Evolutionary conservation across 2,113 vertebrate species (phyloP).

Genomic region (Varanus salvator): DNA sequence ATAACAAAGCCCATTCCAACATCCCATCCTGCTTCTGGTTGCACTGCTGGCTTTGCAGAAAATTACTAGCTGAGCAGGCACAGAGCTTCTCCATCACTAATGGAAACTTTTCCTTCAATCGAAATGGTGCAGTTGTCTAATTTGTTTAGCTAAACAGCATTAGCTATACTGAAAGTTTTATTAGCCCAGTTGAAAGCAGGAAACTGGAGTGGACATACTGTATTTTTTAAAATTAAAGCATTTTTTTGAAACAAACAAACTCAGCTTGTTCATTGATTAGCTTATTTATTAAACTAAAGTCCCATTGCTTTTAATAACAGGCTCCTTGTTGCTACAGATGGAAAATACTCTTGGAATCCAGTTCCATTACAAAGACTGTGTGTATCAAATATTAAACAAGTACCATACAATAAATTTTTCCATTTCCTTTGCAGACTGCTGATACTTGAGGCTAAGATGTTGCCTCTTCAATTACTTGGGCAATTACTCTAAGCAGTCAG

Average conservation of each 20-base stretch:
- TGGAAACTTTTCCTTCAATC: constrained; percentile 78
- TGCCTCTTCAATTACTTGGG: constrained; percentile 57
- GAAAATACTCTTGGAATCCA: constrained; percentile 61
- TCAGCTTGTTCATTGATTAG: constrained; percentile 78
- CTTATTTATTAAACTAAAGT: constrained; percentile 77
- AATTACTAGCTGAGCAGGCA: constrained; percentile 64
- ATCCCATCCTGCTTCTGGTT: constrained; percentile 30
- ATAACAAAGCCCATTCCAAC: not conserved
- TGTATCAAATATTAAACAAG: constrained; percentile 72
- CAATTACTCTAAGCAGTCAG: constrained; percentile 30
- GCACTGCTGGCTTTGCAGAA: constrained; percentile 52
- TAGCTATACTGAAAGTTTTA: constrained; percentile 80
- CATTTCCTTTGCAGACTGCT: constrained; percentile 64
- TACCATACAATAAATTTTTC: constrained; percentile 54
- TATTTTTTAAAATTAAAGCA: constrained; percentile 79
- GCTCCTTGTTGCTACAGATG: constrained; percentile 69
- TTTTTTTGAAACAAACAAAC: constrained; percentile 72
- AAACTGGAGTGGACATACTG: constrained; percentile 72
- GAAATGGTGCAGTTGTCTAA: constrained; percentile 75
- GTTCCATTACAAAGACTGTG: constrained; percentile 58
- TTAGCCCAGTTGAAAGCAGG: constrained; percentile 79
- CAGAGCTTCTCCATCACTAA: constrained; percentile 68
- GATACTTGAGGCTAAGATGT: constrained; percentile 62
- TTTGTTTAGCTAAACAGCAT: constrained; percentile 83
- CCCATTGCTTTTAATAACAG: constrained; percentile 78